Evolutionary conservation across 2,113 vertebrate genomes (phyloP).

Genomic region (Numida meleagris): DNA sequence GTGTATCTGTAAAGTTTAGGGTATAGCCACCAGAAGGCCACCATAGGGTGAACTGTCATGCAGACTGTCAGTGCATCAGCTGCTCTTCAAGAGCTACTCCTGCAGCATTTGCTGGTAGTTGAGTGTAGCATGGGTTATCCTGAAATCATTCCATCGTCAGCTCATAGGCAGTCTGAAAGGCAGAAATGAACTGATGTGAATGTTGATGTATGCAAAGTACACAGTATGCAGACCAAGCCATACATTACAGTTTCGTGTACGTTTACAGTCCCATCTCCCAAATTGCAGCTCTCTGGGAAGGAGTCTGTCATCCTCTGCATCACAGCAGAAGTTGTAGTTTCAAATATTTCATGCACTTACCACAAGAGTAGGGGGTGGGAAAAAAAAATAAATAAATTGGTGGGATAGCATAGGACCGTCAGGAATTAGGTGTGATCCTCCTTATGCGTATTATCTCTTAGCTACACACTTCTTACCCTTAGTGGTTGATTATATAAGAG

Average conservation of each 20-base stretch:
- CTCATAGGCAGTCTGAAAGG: neutral
- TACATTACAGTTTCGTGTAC: neutral
- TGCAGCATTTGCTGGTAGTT: neutral
- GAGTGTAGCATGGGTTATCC: neutral
- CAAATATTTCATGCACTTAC: neutral
- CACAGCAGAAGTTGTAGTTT: neutral
- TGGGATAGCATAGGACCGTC: neutral
- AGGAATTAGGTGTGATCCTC: constrained; percentile 53
- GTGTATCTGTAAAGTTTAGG: neutral
- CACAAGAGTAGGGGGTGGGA: neutral
- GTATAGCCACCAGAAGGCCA: neutral
- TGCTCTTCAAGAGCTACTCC: neutral
- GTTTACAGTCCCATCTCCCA: neutral
- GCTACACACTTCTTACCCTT: constrained; percentile 1
- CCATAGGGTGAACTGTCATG: accelerated
- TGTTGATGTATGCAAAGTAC: neutral
- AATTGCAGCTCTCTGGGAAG: neutral
- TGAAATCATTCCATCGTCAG: neutral
- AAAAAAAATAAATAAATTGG: neutral
- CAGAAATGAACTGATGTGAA: neutral
- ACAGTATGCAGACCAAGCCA: neutral
- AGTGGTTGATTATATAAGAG: constrained; percentile 28
- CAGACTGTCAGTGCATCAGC: neutral
- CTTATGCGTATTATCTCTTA: constrained; percentile 17
- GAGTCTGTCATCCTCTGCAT: neutral